phyloP scores from a whole-genome alignment of 2,113 vertebrate species.

The Callipepla squamata region DNA sequence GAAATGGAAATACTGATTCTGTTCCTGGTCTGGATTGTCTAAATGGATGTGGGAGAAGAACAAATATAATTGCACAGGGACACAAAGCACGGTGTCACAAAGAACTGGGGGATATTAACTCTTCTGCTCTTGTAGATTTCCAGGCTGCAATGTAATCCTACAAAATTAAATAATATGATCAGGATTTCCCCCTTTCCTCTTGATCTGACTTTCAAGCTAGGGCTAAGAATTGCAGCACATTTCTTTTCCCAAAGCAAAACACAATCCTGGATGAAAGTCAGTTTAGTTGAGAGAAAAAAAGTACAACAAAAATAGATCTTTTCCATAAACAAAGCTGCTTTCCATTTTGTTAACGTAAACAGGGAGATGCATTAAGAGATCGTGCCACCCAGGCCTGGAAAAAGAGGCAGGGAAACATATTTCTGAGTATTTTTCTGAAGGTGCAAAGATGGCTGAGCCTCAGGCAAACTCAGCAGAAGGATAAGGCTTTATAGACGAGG shows the following conservation, averaged over 20 bases:
- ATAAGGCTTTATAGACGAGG: neutral
- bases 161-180: constrained; percentile 56
- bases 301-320: constrained; percentile 81
- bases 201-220: constrained; percentile 38
- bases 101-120: constrained; percentile 31
- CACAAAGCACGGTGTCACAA: neutral
- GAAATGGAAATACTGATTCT: constrained; percentile 25
- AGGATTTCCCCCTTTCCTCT: constrained; percentile 56
- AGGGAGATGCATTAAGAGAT: constrained; percentile 75
- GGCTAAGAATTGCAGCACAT: neutral
- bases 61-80: constrained; percentile 1
- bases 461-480: neutral
- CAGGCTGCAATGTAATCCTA: constrained; percentile 34
- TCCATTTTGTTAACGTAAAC: constrained; percentile 78
- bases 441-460: constrained; percentile 17
- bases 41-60: constrained; percentile 2
- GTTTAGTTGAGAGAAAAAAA: constrained; percentile 74
- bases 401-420: constrained; percentile 15
- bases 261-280: constrained; percentile 58
- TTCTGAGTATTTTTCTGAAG: constrained; percentile 40
- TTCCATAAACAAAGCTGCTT: constrained; percentile 85
- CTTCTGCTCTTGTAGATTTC: constrained; percentile 11
- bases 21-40: constrained; percentile 3
- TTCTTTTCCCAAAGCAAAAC: constrained; percentile 70
- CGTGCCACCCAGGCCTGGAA: constrained; percentile 73